Percentiles rank a stretch among this genome's conserved stretches.
phyloP scores from a whole-genome alignment of 2,888 invertebrate genomes.

The Fragum fragum region DNA sequence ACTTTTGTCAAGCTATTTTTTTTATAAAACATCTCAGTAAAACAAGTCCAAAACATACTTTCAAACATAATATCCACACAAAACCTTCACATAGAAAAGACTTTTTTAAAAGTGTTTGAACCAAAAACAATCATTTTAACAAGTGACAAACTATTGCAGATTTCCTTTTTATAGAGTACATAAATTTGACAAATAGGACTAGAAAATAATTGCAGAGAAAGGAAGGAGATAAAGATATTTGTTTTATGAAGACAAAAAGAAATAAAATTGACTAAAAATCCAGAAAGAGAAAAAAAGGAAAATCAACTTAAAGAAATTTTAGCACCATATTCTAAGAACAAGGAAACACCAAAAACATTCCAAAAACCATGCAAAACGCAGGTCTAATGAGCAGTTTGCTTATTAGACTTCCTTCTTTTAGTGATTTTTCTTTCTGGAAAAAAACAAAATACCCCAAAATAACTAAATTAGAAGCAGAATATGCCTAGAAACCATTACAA shows the following conservation, averaged over 20 bases:
- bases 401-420: too few relatives aligned
- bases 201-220: conserved; percentile 8
- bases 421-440: too few relatives aligned
- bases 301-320: background rate
- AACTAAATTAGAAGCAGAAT: too few relatives aligned
- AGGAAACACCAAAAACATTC: background rate
- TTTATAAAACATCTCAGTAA: too few relatives aligned
- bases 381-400: too few relatives aligned
- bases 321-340: background rate
- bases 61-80: too few relatives aligned
- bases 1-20: too few relatives aligned
- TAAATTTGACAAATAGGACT: conserved; percentile 10
- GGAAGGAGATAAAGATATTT: conserved; percentile 4
- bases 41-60: too few relatives aligned
- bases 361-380: background rate
- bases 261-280: background rate
- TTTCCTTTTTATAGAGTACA: background rate
- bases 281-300: background rate
- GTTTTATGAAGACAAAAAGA: background rate
- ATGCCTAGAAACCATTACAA: too few relatives aligned
- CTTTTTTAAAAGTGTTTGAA: background rate
- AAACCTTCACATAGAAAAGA: background rate
- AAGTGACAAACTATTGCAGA: conserved; percentile 1
- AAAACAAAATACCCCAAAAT: too few relatives aligned
- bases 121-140: conserved; percentile 1